Percentiles rank a stretch among this genome's conserved stretches.
Evolutionary conservation across 2,797 vertebrate species (phyloP).

Genomic region (Anguilla pacifica): DNA sequence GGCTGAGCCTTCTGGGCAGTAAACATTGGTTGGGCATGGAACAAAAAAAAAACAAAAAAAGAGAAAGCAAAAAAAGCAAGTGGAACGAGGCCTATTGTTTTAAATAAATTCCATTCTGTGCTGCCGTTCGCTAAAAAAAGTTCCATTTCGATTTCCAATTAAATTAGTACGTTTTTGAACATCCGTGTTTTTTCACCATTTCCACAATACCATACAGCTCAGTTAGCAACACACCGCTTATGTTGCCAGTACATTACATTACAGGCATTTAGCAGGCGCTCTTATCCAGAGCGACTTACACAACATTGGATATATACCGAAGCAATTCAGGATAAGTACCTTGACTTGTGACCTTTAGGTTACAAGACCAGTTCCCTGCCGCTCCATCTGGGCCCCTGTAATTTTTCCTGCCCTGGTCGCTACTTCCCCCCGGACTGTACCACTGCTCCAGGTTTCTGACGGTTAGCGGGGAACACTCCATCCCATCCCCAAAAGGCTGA

Average conservation of each 20-base stretch:
- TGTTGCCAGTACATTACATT: not conserved
- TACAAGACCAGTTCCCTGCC: too few species aligned
- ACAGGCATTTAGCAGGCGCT: too few species aligned
- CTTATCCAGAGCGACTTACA: too few species aligned
- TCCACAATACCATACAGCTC: not conserved
- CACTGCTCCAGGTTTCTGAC: not conserved
- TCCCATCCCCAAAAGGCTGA: not conserved
- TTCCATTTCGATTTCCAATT: not conserved
- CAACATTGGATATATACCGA: too few species aligned
- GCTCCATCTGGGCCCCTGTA: not conserved
- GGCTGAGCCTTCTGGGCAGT: not conserved
- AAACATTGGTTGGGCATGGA: constrained; percentile 1
- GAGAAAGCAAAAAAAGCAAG: not conserved
- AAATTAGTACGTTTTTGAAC: not conserved
- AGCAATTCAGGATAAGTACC: too few species aligned
- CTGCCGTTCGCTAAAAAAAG: not conserved
- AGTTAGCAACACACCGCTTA: not conserved
- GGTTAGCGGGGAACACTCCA: not conserved
- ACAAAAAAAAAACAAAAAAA: not conserved
- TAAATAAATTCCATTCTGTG: constrained; percentile 7
- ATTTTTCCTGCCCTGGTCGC: not conserved
- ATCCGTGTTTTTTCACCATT: not conserved
- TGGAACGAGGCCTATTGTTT: constrained; percentile 14
- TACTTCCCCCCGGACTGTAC: not conserved
- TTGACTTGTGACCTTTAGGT: too few species aligned